A percentile compares a stretch with the other conserved stretches of the same genome.
These are phyloP conservation scores for Peromyscus attwateri DNA, from an alignment of 2,797 vertebrate species.

Conservation along the genomic window DNA sequence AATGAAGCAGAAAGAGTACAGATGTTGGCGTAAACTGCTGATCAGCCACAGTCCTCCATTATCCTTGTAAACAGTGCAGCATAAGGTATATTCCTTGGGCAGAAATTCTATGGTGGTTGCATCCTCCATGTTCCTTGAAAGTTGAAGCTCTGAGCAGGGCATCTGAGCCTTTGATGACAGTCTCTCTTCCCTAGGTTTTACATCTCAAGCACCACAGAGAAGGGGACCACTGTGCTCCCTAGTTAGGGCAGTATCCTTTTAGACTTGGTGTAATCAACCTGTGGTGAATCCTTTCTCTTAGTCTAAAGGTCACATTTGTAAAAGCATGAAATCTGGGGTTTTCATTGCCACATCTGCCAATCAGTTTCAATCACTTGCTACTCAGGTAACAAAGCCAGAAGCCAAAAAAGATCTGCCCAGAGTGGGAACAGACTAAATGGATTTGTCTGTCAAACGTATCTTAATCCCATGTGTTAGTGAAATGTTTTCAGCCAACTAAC, in stretches of 20 bases:
- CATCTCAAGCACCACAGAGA: not conserved
- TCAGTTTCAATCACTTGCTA: slow-evolving; percentile 72
- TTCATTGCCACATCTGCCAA: slow-evolving; percentile 59
- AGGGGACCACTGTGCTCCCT: not conserved
- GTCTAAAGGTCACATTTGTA: slow-evolving; percentile 41
- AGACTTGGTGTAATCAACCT: not conserved
- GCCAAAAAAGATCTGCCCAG: slow-evolving; percentile 66
- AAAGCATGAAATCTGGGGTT: slow-evolving; percentile 45
- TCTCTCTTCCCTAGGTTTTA: not conserved
- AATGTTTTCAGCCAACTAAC: slow-evolving; percentile 70
- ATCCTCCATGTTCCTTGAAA: not conserved
- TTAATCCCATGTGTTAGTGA: slow-evolving; percentile 65
- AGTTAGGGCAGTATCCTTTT: not conserved
- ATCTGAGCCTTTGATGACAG: not conserved
- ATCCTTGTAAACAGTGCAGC: not conserved
- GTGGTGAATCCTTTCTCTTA: not conserved
- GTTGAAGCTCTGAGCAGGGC: not conserved
- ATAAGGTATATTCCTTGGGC: not conserved
- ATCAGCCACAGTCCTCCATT: not conserved
- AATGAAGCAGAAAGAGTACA: not conserved
- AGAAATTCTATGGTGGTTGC: not conserved
- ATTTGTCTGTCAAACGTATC: slow-evolving; percentile 69
- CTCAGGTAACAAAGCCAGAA: slow-evolving; percentile 63
- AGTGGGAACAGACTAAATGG: slow-evolving; percentile 60
- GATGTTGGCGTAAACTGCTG: not conserved